phyloP scores from a whole-genome alignment of 1,140 invertebrate species.

The Harlomillsia oculata region DNA sequence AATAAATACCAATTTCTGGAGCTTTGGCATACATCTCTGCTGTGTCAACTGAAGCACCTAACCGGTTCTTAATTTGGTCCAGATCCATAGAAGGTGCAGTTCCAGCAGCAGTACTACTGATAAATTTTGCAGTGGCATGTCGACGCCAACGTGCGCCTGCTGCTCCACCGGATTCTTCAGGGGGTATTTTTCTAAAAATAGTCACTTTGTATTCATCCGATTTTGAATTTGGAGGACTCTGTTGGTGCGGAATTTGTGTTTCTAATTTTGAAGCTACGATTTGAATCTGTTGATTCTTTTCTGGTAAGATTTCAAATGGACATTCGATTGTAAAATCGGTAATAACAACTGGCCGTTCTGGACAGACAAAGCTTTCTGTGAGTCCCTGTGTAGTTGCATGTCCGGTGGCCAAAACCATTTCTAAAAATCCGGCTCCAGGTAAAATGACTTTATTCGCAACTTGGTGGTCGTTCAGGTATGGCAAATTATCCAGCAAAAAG shows the following conservation, averaged over 20 bases:
- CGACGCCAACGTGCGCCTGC: no score
- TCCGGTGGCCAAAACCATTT: constrained; percentile 9
- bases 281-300: not conserved
- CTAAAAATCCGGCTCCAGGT: constrained; percentile 18
- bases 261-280: not conserved
- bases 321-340: constrained; percentile 14
- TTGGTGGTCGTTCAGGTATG: constrained; percentile 17
- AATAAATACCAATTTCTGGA: constrained; percentile 11
- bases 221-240: no score
- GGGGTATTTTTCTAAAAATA: not conserved
- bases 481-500: not conserved
- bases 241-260: no score
- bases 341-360: not conserved
- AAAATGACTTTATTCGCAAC: constrained; percentile 11
- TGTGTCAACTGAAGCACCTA: not conserved
- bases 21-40: constrained; percentile 1
- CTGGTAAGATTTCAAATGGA: constrained; percentile 1
- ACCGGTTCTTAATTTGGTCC: not conserved
- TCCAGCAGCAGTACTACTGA: not conserved
- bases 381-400: not conserved
- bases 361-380: not conserved
- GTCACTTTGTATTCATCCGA: not conserved
- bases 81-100: not conserved
- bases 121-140: not conserved
- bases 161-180: not conserved